Base-by-base conservation (phyloP, 2,888 invertebrate genomes). In the Perithous albicinctus region DNA sequence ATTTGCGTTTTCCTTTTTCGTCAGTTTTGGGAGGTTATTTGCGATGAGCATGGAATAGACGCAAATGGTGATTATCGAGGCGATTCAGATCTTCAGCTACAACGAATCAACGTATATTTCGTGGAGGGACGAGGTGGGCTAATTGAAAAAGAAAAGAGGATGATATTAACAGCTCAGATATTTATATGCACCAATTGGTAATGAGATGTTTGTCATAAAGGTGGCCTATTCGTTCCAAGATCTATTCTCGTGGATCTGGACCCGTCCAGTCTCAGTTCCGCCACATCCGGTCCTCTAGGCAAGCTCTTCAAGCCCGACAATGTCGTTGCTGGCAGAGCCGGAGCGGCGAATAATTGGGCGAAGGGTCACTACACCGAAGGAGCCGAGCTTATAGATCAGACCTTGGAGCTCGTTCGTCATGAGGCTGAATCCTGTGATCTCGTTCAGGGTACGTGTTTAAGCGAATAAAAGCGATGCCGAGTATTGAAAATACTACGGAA, bases 341-440 rank as follows among this genome's bases (percentile, higher is more conserved):
- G 93, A 4, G 92, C 93, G 8, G 90, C 88, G 5, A 93, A 93
- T 85, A 93, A 93, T 83, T 93, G 91, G 94, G 95, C 95, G 38
- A 95, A 95, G 92, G 97, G 98, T 59, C 97, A 97, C 90, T 98
- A 98, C 93, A 98, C 97, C n/a, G 98, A 98, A 93, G 98, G 98
- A 79, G 97, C 95, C 87, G 97, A 96, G 93, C 94, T 95, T 91
- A 96, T 95, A 90, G 97, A 97, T 93, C 95, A 96, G 70, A 96
- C 96, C n/a, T 93, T 97, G 87, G 96, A 97, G 91, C 95, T 96
- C 56, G 96, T 97, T 43, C 94, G 97, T 86, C 96, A 96, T 91
- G 97, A 97, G 92, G 96, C 96, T 90, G 97, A 98, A 94, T 95
- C 97, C 94, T 96, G 98, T 93, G 98, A 98, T 93, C 97, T 98